Conservation (phyloP, 2,113 vertebrate genomes). For the Cephalopholis sonnerati region DNA sequence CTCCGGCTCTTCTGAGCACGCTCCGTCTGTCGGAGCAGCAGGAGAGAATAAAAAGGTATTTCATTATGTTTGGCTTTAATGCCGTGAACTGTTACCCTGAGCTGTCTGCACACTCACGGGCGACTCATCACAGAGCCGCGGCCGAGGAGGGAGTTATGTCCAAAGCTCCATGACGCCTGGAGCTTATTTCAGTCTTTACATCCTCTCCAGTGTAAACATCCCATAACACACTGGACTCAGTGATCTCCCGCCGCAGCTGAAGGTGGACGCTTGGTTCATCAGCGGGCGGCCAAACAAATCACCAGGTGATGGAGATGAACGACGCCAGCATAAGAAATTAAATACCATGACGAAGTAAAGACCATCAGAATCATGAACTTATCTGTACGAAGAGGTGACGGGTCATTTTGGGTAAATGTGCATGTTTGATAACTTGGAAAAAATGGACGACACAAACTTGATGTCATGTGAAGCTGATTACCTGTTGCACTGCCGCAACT, state of each 20-base stretch:
- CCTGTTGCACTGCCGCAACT: no score
- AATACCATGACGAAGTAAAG: background rate
- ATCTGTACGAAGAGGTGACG: no score
- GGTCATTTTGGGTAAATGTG: no score
- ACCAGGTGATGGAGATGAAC: background rate
- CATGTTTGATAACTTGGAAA: no score
- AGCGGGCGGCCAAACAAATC: background rate
- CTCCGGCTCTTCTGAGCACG: constrained; percentile 1
- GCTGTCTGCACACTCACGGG: background rate
- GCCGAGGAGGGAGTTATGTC: background rate
- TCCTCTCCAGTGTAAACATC: constrained; percentile 9
- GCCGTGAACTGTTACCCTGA: background rate
- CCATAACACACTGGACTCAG: background rate
- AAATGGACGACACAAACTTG: no score
- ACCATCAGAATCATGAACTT: no score
- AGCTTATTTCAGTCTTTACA: background rate
- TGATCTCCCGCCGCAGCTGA: background rate
- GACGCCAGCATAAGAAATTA: background rate
- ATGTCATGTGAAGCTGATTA: no score
- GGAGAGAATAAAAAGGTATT: constrained; percentile 34
- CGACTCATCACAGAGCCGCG: background rate
- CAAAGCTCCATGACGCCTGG: background rate
- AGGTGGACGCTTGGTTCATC: background rate
- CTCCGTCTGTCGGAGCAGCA: constrained; percentile 36
- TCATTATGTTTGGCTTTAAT: constrained; percentile 39